Evolutionary conservation across 2,113 vertebrate species (phyloP).

Genomic region (Craseonycteris thonglongyai): DNA sequence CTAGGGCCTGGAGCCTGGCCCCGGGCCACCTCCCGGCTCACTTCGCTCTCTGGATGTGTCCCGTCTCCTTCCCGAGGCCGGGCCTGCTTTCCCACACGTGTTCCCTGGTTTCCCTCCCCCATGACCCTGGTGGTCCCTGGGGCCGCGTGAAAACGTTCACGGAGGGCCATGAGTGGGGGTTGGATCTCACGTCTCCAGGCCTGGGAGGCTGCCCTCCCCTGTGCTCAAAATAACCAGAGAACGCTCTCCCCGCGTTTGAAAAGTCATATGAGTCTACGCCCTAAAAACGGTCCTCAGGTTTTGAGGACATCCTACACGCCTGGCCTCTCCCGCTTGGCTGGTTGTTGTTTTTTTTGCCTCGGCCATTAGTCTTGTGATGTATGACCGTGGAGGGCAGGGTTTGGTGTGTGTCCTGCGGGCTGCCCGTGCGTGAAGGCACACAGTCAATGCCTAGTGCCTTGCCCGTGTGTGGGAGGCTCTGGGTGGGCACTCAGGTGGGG

Average conservation of each 20-base stretch:
- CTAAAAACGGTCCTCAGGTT: not conserved
- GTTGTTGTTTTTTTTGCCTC: not conserved
- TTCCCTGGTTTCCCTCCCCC: not conserved
- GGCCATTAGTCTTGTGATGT: accelerated
- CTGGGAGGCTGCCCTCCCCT: not conserved
- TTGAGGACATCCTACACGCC: not conserved
- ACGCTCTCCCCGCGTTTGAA: not conserved
- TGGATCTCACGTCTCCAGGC: not conserved
- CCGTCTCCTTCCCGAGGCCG: not conserved
- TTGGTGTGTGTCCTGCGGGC: accelerated
- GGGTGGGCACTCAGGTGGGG: accelerated
- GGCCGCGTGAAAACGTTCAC: not conserved
- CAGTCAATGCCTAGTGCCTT: accelerated
- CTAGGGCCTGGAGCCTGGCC: not conserved
- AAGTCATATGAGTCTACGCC: not conserved
- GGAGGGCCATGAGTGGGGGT: conserved; percentile 45
- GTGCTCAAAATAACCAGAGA: conserved; percentile 41
- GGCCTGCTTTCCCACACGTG: too few relatives aligned
- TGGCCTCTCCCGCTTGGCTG: accelerated
- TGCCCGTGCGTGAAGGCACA: accelerated
- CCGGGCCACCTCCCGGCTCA: not conserved
- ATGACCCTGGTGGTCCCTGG: not conserved
- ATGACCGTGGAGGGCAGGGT: not conserved
- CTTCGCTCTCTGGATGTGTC: not conserved
- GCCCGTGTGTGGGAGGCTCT: accelerated